A percentile compares a stretch with the other conserved stretches of the same genome.
Evolutionary conservation across 1,140 invertebrate species (phyloP).

Genomic region (Achroia grisella): DNA sequence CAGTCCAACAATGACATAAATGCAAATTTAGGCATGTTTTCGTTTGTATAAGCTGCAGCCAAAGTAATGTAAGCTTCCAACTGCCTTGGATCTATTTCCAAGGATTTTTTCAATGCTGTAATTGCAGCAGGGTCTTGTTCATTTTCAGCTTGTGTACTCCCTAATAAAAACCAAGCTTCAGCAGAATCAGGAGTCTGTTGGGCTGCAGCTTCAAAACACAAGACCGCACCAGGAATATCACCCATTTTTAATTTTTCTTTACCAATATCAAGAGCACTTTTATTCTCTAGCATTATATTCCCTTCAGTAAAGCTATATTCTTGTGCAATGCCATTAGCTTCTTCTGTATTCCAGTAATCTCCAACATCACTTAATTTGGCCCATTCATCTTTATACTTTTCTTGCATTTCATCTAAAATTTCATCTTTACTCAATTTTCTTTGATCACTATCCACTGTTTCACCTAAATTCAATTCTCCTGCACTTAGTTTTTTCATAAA

Average conservation of each 20-base stretch:
- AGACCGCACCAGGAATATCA: slow-evolving; percentile 95
- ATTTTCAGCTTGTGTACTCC: slow-evolving; percentile 92
- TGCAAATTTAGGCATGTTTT: slow-evolving; percentile 86
- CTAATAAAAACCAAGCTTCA: slow-evolving; percentile 88
- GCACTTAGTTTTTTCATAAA: slow-evolving; percentile 88
- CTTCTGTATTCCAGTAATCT: slow-evolving; percentile 54
- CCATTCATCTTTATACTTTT: slow-evolving; percentile 71
- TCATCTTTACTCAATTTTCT: slow-evolving; percentile 52
- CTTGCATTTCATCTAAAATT: slow-evolving; percentile 62
- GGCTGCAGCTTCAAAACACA: slow-evolving; percentile 97
- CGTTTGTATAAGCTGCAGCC: slow-evolving; percentile 97
- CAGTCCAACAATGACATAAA: slow-evolving; percentile 84
- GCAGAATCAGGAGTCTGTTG: slow-evolving; percentile 87
- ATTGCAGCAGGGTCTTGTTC: slow-evolving; percentile 91
- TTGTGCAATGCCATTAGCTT: slow-evolving; percentile 66
- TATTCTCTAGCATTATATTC: slow-evolving; percentile 88
- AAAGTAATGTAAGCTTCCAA: slow-evolving; percentile 90
- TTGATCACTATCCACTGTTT: slow-evolving; percentile 33
- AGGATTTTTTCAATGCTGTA: slow-evolving; percentile 88
- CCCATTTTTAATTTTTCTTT: slow-evolving; percentile 87
- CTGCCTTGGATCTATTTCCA: slow-evolving; percentile 89
- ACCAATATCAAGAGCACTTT: slow-evolving; percentile 91
- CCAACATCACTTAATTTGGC: slow-evolving; percentile 60
- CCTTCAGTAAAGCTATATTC: slow-evolving; percentile 90
- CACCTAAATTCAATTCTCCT: slow-evolving; percentile 72